Percentiles rank a stretch among this genome's conserved stretches.
These are phyloP conservation scores for Catonia carolina DNA, from an alignment of 2,888 invertebrate species.

Conservation along the genomic window DNA sequence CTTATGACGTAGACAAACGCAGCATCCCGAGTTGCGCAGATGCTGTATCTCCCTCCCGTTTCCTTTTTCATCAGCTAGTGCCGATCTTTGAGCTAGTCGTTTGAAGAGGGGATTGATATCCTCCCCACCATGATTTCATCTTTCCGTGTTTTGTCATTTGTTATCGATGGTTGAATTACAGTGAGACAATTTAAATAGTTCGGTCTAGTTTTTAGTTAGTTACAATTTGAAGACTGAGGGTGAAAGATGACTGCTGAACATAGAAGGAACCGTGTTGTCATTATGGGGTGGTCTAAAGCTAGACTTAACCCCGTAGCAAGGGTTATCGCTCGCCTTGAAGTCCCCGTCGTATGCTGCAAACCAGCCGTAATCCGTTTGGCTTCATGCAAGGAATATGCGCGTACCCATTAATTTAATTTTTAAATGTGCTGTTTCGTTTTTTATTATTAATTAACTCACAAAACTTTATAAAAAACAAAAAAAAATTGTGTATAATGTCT, in stretches of 20 bases:
- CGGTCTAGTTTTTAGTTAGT: no score
- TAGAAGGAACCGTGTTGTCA: conserved; percentile 18
- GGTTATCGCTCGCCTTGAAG: conserved; percentile 25
- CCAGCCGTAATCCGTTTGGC: conserved; percentile 28
- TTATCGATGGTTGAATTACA: no score
- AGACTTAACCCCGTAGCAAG: conserved; percentile 25
- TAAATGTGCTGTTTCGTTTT: conserved; percentile 3
- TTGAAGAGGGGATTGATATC: no score
- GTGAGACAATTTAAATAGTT: no score
- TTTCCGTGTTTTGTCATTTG: no score
- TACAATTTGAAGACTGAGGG: no score
- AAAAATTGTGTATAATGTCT: background rate
- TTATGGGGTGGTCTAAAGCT: conserved; percentile 29
- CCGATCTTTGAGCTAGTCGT: no score
- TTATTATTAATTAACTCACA: background rate
- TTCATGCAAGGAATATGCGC: background rate
- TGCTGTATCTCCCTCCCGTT: no score
- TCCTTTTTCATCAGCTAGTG: no score
- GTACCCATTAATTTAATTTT: background rate
- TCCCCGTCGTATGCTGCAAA: conserved; percentile 26
- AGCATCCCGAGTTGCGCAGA: no score
- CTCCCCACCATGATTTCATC: no score
- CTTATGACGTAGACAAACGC: no score
- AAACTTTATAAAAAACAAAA: background rate
- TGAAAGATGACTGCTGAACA: conserved; percentile 22